Evolutionary conservation across 2,888 invertebrate species (phyloP).

Genomic region (Drosophila formosana): DNA sequence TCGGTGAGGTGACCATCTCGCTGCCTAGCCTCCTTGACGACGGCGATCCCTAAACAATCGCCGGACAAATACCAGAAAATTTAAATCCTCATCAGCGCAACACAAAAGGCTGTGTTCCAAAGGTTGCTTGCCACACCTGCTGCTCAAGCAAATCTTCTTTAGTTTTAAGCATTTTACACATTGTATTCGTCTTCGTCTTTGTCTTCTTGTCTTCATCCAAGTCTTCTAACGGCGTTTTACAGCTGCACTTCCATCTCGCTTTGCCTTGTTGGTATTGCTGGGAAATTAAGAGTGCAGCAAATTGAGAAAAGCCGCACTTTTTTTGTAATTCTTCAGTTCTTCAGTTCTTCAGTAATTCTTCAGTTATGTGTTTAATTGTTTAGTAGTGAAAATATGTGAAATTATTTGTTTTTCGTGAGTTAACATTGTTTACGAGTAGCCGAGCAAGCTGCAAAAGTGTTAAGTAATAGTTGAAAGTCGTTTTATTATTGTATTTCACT

Average conservation of each 20-base stretch:
- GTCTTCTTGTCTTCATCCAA: conserved; percentile 16
- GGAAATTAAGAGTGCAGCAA: not conserved
- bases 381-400: not conserved
- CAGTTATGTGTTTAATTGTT: not conserved
- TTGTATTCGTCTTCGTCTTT: not conserved
- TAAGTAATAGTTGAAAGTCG: too few relatives aligned
- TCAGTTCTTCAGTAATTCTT: not conserved
- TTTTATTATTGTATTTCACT: too few relatives aligned
- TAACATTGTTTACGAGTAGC: too few relatives aligned
- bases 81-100: conserved; percentile 14
- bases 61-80: not conserved
- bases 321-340: too few relatives aligned
- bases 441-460: too few relatives aligned
- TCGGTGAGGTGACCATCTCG: conserved; percentile 81
- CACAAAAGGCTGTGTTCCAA: conserved; percentile 47
- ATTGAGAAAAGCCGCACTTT: too few relatives aligned
- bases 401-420: not conserved
- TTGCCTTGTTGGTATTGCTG: not conserved
- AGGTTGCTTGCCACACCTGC: conserved; percentile 26
- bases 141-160: too few relatives aligned
- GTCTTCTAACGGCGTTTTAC: not conserved
- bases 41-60: conserved; percentile 8
- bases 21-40: conserved; percentile 65
- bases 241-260: not conserved
- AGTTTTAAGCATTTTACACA: too few relatives aligned